Conservation (phyloP, 2,888 invertebrate species). For the Parthenolecanium corni region DNA sequence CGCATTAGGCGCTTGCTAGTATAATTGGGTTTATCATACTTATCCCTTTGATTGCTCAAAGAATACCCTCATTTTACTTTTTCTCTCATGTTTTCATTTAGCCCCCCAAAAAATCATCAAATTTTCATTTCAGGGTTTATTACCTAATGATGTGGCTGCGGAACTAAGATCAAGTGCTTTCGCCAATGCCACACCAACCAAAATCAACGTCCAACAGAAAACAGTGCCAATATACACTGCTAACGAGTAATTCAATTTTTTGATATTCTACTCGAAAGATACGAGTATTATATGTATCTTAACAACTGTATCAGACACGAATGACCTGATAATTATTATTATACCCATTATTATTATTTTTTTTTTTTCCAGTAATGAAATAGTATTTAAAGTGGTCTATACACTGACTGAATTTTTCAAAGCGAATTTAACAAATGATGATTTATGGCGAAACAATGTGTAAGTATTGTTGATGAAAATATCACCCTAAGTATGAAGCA, state of each 20-base stretch:
- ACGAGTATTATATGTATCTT: too few relatives aligned
- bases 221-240: background rate
- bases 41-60: too few relatives aligned
- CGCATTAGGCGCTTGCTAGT: too few relatives aligned
- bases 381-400: background rate
- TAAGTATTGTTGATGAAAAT: background rate
- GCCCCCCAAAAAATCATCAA: too few relatives aligned
- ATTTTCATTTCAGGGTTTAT: constrained; percentile 14
- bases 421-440: constrained; percentile 5
- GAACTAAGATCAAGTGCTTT: background rate
- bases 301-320: too few relatives aligned
- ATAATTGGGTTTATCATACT: too few relatives aligned
- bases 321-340: too few relatives aligned
- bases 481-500: too few relatives aligned
- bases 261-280: too few relatives aligned
- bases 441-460: constrained; percentile 7
- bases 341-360: too few relatives aligned
- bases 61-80: too few relatives aligned
- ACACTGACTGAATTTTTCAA: constrained; percentile 1
- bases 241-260: constrained; percentile 7
- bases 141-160: constrained; percentile 2
- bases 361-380: background rate
- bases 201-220: background rate
- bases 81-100: too few relatives aligned
- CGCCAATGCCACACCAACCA: background rate